Conservation (phyloP, 2,113 vertebrate genomes). For the Nestor notabilis region DNA sequence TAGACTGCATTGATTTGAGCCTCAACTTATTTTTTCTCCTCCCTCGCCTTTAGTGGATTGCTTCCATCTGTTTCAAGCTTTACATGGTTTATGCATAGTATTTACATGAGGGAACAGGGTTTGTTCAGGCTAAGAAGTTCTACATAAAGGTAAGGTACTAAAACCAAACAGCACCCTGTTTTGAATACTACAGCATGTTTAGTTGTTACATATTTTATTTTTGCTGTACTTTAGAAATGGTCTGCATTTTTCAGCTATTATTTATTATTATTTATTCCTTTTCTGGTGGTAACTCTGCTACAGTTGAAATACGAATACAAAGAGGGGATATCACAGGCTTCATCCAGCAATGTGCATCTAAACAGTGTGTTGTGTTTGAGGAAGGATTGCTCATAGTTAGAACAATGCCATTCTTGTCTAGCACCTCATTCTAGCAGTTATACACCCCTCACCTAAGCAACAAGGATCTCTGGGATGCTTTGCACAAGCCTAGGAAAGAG, state of each 20-base stretch:
- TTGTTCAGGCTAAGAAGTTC: not conserved
- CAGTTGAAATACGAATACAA: not conserved
- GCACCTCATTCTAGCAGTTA: not conserved
- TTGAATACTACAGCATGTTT: not conserved
- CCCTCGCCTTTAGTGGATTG: not conserved
- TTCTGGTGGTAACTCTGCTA: not conserved
- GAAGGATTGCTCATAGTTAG: not conserved
- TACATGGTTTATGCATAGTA: not conserved
- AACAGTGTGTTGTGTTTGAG: not conserved
- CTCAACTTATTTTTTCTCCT: not conserved
- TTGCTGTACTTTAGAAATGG: not conserved
- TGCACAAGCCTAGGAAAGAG: not conserved
- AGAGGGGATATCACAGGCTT: not conserved
- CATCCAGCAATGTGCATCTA: not conserved
- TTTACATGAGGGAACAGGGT: not conserved
- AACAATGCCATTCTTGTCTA: not conserved
- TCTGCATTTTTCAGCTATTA: not conserved
- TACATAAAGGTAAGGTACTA: not conserved
- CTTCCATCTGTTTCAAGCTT: not conserved
- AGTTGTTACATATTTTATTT: not conserved
- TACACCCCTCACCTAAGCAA: not conserved
- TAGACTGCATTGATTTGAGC: not conserved
- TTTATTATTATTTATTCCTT: not conserved
- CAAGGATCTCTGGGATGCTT: not conserved
- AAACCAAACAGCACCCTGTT: not conserved